phyloP scores from a whole-genome alignment of 2,888 invertebrate genomes.

The Dexiosoma caninum region DNA sequence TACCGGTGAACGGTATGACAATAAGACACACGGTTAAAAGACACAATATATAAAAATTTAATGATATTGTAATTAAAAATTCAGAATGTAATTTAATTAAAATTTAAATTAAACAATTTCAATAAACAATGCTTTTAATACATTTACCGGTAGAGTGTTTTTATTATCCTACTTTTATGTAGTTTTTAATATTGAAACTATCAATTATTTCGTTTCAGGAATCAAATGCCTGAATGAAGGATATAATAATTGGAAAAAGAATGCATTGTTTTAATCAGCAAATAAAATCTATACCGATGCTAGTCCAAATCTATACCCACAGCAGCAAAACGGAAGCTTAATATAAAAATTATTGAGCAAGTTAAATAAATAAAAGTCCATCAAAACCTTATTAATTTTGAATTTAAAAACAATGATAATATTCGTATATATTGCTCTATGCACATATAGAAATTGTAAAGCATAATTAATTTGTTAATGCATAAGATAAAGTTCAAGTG shows the following conservation, averaged over 20 bases:
- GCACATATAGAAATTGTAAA: constrained; percentile 52
- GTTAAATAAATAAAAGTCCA: constrained; percentile 35
- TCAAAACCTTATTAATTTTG: constrained; percentile 53
- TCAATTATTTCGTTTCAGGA: constrained; percentile 80
- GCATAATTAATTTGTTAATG: constrained; percentile 55
- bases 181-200: no score
- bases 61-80: no score
- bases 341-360: constrained; percentile 36
- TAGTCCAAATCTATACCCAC: constrained; percentile 54
- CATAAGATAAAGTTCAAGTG: constrained; percentile 51
- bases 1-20: no score
- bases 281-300: constrained; percentile 76
- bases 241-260: constrained; percentile 90
- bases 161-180: no score
- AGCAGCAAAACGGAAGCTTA: constrained; percentile 50
- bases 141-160: no score
- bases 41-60: no score
- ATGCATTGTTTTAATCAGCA: constrained; percentile 83
- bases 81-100: no score
- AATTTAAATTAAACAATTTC: no score
- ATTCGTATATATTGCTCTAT: constrained; percentile 33
- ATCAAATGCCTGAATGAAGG: constrained; percentile 93
- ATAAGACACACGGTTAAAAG: no score
- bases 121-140: no score
- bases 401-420: constrained; percentile 38